Base-by-base conservation (phyloP, 2,113 vertebrate species). In the Coregonus clupeaformis region DNA sequence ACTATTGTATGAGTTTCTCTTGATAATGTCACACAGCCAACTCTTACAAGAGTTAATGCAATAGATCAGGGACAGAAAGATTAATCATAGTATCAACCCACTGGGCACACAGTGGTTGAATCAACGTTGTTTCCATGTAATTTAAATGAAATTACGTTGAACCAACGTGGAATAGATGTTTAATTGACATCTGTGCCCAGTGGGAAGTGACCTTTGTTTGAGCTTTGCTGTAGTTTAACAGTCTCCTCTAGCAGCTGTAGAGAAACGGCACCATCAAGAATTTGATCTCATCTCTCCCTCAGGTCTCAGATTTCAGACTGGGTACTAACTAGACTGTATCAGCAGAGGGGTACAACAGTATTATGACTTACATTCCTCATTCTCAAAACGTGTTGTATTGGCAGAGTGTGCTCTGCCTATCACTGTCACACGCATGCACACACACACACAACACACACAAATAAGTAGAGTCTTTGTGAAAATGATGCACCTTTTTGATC, bases 321-420 rank as follows among this genome's bases (percentile, higher is more conserved):
- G 81, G 80, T 77, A 12, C 69, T 83, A 87, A 55, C 77, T 69
- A 72, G 86, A 73, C 86, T 89, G 87, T 89, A 49, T 29, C 13
- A 3, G 74, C 77, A 79, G 86, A 84, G 77, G 79, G 73, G 42
- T 77, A 81, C 87, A 78, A 80, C 82, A 84, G 84, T 90, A 85
- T 89, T 88, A 83, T 90, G 88, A 86, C 84, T 90, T 84, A 85
- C 76, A 83, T 84, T 77, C 75, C 85, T 83, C 80, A 67, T 83
- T 74, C 81, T 88, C 85, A 77, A 85, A 87, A 84, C 76, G 70
- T 83, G 88, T 86, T 45, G 66, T 77, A 80, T 88, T 78, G 77
- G 73, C 84, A 82, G 84, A 83, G 82, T 88, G 24, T 30, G 22
- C 22, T 29, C 6, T 18, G 63, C 25, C 63, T 29, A 64, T 64